Evolutionary conservation across 1,140 invertebrate species (phyloP).

Genomic region (Saccostrea echinata): DNA sequence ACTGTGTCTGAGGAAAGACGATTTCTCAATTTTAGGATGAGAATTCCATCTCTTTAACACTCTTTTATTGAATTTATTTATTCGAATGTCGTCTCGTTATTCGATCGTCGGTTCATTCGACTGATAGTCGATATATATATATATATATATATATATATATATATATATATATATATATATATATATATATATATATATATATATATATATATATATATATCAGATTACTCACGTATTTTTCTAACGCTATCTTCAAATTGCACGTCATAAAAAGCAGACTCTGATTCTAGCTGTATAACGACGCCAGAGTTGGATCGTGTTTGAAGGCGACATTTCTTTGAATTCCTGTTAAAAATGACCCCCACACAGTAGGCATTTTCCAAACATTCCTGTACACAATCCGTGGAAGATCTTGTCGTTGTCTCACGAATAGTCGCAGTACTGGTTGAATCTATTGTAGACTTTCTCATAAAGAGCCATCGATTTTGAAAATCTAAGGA

Average conservation of each 20-base stretch:
- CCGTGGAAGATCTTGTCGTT: background rate
- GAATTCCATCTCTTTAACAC: too few species aligned
- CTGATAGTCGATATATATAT: too few species aligned
- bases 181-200: too few species aligned
- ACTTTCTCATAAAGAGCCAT: background rate
- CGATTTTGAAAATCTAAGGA: background rate
- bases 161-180: too few species aligned
- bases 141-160: too few species aligned
- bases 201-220: too few species aligned
- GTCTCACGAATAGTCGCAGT: background rate
- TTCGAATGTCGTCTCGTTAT: too few species aligned
- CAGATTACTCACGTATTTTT: background rate
- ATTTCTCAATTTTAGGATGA: too few species aligned
- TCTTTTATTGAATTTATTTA: too few species aligned
- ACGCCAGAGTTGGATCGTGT: background rate
- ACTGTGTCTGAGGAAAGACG: too few species aligned
- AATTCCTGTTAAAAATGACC: background rate
- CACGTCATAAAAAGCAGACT: background rate
- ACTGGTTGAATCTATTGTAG: background rate
- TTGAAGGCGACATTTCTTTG: background rate
- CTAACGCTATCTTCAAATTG: background rate
- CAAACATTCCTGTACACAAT: background rate
- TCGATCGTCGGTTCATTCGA: too few species aligned
- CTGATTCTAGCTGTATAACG: background rate
- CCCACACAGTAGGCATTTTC: background rate